Base-by-base conservation (phyloP, 2,888 invertebrate species). In the Scrobipalpa costella region DNA sequence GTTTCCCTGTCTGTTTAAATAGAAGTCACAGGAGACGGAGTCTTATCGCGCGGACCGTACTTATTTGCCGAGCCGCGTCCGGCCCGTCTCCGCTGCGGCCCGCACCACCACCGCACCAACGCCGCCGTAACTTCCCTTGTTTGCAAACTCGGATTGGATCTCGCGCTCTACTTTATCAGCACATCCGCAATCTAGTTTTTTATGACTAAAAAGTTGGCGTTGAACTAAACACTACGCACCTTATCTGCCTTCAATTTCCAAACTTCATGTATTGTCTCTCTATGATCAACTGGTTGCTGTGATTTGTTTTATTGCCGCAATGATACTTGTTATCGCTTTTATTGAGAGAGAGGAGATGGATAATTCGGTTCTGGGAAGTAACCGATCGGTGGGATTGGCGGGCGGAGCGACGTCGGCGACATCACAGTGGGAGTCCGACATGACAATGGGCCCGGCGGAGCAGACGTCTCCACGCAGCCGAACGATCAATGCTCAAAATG, bases 71-170 rank as follows among this genome's bases (percentile, higher is more conserved):
- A 83, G 84, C 79, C 82, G 78, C 78, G 70, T 75, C 71, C 79
- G 76, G 73, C 15, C 40, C 36, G 55, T 11, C 47, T 5, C 36
- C 57, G 27, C 74, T 71, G 72, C 78, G 11, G 6, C 21, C 55
- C 33, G 21, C 27, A 33, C n/a, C 33, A 33, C 33, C 33, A 15
- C 80, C 78, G 77, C 76, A 76, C 80, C 77, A 44, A 49, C 49
- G 36, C 58, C 64, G 64, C 80, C 83, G 79, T 86, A 89, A 91
- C 89, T 88, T 88, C 87, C 84, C 90, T 90, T 91, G 89, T 91
- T 91, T 91, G 88, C 88, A 84, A 90, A 91, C 88, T 90, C 81
- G 82, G 90, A 91, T 90, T 91, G 90, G 88, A 88, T 90, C 86
- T 80, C 81, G 86, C 85, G 88, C 80, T 85, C 89, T 84, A 88